Evolutionary conservation across 2,888 invertebrate genomes (phyloP), one percentile per base, ranked within the genome.

Genomic region (Invenusta paracnida): DNA sequence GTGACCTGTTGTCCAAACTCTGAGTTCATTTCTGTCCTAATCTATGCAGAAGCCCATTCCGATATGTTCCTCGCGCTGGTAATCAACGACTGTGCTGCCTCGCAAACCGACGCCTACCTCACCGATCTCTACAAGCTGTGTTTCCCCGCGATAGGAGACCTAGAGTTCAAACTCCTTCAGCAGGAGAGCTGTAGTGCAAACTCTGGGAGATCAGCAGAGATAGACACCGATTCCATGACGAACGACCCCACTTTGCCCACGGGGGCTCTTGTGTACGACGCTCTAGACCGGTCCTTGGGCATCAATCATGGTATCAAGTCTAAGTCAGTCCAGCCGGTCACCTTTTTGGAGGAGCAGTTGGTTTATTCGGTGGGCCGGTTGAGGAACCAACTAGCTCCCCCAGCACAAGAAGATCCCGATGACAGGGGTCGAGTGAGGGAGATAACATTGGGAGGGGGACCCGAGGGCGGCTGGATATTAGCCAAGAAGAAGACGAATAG

Each of bases 51-150:
- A 23, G 73, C 73, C 73, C 73, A 73, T 23, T 73, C 73, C 2
- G 73, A 73, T 23, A 73, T 73, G 73, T 73, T 73, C 25, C 73
- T 73, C 11, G 73, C 73, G 73, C 73, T 73, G 73, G 73, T 73
- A 5, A 73, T 73, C 73, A 73, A 73, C 73, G 73, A 73, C 73
- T n/a, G 17, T n/a, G 17, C 73, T 2, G 2, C 17, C 23, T 5
- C 73, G 11, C 17, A 23, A 25, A 73, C 11, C 73, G 73, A 73
- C 17, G 73, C 73, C 73, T 73, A 73, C 73, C 11, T 73, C 17
- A 23, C 17, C 73, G 73, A 73, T 23, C 73, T 73, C 17, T 73
- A 73, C 73, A 73, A 73, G 73, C 73, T 73, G 11, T 73, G 73
- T 23, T 73, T 73, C 73, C 73, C 73, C 73, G 73, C 73, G 2